phyloP scores from a whole-genome alignment of 2,113 vertebrate genomes.

The Prinia subflava region DNA sequence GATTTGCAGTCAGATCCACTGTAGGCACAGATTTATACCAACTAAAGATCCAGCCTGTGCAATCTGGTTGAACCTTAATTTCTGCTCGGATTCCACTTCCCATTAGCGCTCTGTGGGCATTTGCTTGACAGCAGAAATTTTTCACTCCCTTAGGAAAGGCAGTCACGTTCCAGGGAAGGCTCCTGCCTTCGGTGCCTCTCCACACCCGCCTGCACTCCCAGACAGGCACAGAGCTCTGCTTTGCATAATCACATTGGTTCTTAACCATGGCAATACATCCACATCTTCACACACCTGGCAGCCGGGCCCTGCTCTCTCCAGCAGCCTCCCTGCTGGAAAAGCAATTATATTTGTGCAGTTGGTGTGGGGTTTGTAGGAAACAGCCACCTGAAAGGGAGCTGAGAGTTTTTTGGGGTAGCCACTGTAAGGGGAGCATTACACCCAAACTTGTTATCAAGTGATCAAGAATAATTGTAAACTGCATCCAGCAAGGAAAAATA shows the following conservation, averaged over 20 bases:
- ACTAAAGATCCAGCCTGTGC: not conserved
- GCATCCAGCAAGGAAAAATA: not conserved
- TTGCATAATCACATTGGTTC: slow-evolving; percentile 47
- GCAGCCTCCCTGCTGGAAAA: slow-evolving; percentile 6
- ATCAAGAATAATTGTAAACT: not conserved
- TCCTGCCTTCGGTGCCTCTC: not conserved
- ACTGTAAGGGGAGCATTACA: not conserved
- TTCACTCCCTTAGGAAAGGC: slow-evolving; percentile 5
- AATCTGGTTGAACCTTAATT: slow-evolving; percentile 6
- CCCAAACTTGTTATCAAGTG: not conserved
- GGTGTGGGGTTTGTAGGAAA: not conserved
- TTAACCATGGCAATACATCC: slow-evolving; percentile 37
- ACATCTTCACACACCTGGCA: slow-evolving; percentile 32
- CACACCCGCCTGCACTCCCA: not conserved
- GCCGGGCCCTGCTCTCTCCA: slow-evolving; percentile 1
- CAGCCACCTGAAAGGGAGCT: rapidly evolving
- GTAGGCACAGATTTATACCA: not conserved
- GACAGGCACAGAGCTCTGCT: slow-evolving; percentile 5
- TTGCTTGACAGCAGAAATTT: slow-evolving; percentile 46
- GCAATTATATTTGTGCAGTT: not conserved
- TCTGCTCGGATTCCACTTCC: slow-evolving; percentile 1
- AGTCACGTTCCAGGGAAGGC: slow-evolving; percentile 10
- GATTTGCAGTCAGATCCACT: not conserved
- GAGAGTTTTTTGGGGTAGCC: not conserved
- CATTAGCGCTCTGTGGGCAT: slow-evolving; percentile 11